Evolutionary conservation across 2,797 vertebrate species (phyloP).

Genomic region (Paramormyrops hopkinsi): DNA sequence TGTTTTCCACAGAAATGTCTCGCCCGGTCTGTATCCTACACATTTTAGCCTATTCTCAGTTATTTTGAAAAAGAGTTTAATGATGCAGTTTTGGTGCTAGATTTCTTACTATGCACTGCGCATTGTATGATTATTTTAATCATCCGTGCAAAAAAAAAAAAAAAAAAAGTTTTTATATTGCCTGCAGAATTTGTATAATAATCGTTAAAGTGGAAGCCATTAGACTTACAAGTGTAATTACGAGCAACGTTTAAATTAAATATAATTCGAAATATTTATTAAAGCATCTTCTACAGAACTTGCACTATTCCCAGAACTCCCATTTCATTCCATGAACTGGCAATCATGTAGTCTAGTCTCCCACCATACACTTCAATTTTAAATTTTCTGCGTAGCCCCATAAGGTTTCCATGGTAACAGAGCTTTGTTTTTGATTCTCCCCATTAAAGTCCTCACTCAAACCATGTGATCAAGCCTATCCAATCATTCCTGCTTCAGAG

Average conservation of each 20-base stretch:
- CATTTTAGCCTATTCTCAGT: not conserved
- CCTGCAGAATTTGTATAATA: not conserved
- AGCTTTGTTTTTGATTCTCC: slow-evolving; percentile 18
- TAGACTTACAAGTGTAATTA: not conserved
- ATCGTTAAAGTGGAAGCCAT: not conserved
- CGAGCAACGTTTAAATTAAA: not conserved
- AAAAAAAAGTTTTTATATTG: not conserved
- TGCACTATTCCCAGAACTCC: not conserved
- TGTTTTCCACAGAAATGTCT: slow-evolving; percentile 2
- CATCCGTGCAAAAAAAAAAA: not conserved
- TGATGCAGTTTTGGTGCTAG: not conserved
- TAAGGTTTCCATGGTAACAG: slow-evolving; percentile 27
- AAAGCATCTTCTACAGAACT: not conserved
- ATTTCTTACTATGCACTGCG: not conserved
- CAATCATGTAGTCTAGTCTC: not conserved
- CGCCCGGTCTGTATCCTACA: not conserved
- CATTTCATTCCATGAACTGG: not conserved
- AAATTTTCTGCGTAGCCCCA: not conserved
- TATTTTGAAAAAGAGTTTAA: not conserved
- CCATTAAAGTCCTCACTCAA: not conserved
- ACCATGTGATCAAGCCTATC: slow-evolving; percentile 1
- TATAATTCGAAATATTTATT: not conserved
- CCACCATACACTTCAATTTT: not conserved
- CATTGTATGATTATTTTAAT: not conserved
- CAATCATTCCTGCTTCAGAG: not conserved